Percentiles rank a stretch among this genome's conserved stretches.
Evolutionary conservation across 2,888 invertebrate genomes (phyloP).

Genomic region (Lordiphosa andalusiaca): DNA sequence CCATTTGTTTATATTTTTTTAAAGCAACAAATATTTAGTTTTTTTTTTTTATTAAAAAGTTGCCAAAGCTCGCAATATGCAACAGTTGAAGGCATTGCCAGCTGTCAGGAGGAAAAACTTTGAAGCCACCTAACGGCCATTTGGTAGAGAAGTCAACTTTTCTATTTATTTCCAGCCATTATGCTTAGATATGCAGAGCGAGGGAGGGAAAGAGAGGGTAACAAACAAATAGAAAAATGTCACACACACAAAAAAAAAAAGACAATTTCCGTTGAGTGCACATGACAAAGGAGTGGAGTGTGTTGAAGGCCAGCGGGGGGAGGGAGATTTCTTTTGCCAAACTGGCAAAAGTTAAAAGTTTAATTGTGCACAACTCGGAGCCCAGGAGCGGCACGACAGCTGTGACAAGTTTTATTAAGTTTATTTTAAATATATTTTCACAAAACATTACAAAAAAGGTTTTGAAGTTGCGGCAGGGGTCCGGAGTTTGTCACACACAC

Average conservation of each 20-base stretch:
- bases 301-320: not conserved
- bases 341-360: slow-evolving; percentile 70
- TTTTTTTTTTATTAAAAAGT: slow-evolving; percentile 13
- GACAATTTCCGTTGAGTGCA: slow-evolving; percentile 63
- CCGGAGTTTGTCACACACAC: slow-evolving; percentile 23
- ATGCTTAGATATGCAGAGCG: no score
- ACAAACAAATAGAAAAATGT: slow-evolving; percentile 41
- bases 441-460: slow-evolving; percentile 18
- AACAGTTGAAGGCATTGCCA: slow-evolving; percentile 35
- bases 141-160: not conserved
- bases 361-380: slow-evolving; percentile 69
- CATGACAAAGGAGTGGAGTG: slow-evolving; percentile 56
- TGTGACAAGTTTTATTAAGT: slow-evolving; percentile 72
- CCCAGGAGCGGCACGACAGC: slow-evolving; percentile 45
- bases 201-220: no score
- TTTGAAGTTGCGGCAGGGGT: not conserved
- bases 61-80: slow-evolving; percentile 36
- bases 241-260: slow-evolving; percentile 22
- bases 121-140: no score
- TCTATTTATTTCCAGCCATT: no score
- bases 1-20: slow-evolving; percentile 10
- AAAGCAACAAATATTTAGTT: slow-evolving; percentile 2
- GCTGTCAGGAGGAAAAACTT: no score
- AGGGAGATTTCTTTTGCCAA: slow-evolving; percentile 48
- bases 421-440: slow-evolving; percentile 55